Evolutionary conservation across 2,113 vertebrate genomes (phyloP).

Genomic region (Seriola quinqueradiata): DNA sequence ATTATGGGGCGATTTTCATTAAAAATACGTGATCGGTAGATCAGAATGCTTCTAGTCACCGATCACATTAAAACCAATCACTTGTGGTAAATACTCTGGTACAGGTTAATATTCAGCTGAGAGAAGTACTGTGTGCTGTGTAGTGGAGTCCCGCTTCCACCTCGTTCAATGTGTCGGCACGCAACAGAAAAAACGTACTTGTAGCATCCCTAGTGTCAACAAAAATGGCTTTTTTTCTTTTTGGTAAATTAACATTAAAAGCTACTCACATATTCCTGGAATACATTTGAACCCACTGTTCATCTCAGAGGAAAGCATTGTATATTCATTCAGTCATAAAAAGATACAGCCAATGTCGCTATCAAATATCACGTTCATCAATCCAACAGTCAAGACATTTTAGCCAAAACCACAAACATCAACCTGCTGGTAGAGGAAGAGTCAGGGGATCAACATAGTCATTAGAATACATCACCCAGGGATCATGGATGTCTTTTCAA

Average conservation of each 20-base stretch:
- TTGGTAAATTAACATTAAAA: slow-evolving; percentile 22
- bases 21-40: too few species aligned
- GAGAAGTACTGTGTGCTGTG: too few species aligned
- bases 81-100: too few species aligned
- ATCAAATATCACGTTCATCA: neutral
- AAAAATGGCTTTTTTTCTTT: neutral
- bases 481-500: neutral
- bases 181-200: too few species aligned
- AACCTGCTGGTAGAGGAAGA: neutral
- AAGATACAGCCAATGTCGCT: neutral
- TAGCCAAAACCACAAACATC: neutral
- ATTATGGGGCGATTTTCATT: too few species aligned
- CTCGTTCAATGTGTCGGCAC: too few species aligned
- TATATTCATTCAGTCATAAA: neutral
- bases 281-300: neutral
- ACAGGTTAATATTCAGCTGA: too few species aligned
- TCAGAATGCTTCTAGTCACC: too few species aligned
- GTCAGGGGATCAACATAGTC: neutral
- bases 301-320: slow-evolving; percentile 4
- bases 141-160: too few species aligned
- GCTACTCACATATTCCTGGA: slow-evolving; percentile 2
- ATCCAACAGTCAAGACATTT: neutral
- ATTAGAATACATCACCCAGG: neutral
- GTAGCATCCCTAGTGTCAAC: neutral
- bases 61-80: too few species aligned